phyloP scores from a whole-genome alignment of 64 coral and sea anemone species.

The Montipora sp. region DNA sequence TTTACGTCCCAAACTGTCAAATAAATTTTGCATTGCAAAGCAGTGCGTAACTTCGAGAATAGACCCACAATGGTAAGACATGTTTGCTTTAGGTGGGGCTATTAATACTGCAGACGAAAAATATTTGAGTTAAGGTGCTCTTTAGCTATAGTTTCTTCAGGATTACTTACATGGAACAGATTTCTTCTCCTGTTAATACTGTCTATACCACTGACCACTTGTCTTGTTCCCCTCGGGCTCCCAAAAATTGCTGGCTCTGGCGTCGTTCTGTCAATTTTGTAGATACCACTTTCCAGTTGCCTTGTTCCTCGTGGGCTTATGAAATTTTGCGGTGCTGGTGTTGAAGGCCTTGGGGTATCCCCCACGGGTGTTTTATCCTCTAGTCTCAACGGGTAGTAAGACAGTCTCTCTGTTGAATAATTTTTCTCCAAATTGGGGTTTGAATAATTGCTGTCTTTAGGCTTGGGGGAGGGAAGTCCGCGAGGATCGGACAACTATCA shows the following conservation, averaged over 20 bases:
- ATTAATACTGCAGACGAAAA: too few species aligned
- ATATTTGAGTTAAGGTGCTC: too few species aligned
- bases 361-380: not conserved
- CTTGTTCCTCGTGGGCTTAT: not conserved
- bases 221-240: not conserved
- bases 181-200: not conserved
- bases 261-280: not conserved
- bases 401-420: not conserved
- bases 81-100: too few species aligned
- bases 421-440: not conserved
- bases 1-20: too few species aligned
- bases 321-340: not conserved
- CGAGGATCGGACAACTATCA: not conserved
- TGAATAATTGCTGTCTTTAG: not conserved
- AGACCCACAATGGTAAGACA: too few species aligned
- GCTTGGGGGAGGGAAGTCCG: not conserved
- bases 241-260: not conserved
- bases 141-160: not conserved
- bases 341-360: constrained; percentile 22
- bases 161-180: not conserved
- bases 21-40: too few species aligned
- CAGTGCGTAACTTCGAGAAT: too few species aligned
- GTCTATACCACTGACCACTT: not conserved
- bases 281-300: too few species aligned
- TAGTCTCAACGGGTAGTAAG: not conserved